These are phyloP conservation scores for Polydesmus complanatus DNA, from an alignment of 2,888 invertebrate genomes.

Conservation along the genomic window DNA sequence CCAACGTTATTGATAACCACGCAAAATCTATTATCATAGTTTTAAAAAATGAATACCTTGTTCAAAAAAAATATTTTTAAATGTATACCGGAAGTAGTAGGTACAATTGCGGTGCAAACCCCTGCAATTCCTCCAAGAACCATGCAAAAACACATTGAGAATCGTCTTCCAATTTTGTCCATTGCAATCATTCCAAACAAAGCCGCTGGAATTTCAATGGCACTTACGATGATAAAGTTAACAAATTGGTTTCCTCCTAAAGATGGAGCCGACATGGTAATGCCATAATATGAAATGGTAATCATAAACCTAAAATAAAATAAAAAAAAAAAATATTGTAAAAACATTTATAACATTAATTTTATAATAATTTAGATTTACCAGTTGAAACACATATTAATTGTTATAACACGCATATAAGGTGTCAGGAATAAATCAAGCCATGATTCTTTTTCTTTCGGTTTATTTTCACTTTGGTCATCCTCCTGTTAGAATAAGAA, in stretches of 20 bases:
- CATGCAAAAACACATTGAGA: conserved; percentile 5
- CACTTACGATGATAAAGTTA: conserved; percentile 15
- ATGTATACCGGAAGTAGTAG: neutral
- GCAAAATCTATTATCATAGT: neutral
- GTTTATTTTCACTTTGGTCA: neutral
- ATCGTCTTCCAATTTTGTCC: conserved; percentile 12
- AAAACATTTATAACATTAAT: neutral
- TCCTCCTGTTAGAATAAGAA: neutral
- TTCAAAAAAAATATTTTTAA: neutral
- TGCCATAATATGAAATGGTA: conserved; percentile 18
- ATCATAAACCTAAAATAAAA: conserved; percentile 12
- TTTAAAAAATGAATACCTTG: neutral
- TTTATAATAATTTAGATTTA: too few species aligned
- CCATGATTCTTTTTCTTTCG: neutral
- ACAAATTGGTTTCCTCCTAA: conserved; percentile 15
- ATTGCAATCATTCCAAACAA: conserved; percentile 16
- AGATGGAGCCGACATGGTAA: conserved; percentile 19
- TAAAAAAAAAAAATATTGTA: neutral
- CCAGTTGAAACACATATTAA: neutral
- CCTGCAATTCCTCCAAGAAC: conserved; percentile 13
- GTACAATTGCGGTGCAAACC: conserved; percentile 3
- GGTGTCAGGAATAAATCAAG: neutral
- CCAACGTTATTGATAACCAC: neutral
- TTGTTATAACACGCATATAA: neutral
- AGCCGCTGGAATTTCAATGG: conserved; percentile 18